Evolutionary conservation across 2,888 invertebrate species (phyloP).

Genomic region (Lathronympha strigana): DNA sequence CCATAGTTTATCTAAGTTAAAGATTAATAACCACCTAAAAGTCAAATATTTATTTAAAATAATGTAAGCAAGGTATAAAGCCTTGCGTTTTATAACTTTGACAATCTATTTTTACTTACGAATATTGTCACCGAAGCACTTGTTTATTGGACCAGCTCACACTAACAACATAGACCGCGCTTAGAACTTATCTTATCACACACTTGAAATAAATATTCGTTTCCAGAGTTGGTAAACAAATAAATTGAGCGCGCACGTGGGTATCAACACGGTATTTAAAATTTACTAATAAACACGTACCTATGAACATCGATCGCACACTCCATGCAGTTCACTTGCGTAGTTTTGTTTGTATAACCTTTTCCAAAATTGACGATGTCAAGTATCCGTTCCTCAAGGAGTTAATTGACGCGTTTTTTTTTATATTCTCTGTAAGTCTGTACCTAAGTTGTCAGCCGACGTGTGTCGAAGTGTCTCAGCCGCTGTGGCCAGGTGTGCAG

Average conservation of each 20-base stretch:
- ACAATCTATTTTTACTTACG: constrained; percentile 28
- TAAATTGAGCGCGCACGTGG: constrained; percentile 35
- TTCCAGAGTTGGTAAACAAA: constrained; percentile 39
- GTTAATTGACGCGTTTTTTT: neutral
- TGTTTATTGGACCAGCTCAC: constrained; percentile 16
- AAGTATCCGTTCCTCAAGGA: neutral
- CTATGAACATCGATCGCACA: constrained; percentile 31
- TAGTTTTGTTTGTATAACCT: constrained; percentile 14
- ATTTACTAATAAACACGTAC: constrained; percentile 31
- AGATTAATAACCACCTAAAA: no score
- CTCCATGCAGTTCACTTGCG: constrained; percentile 20
- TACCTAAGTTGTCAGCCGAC: constrained; percentile 37
- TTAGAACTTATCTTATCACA: constrained; percentile 31
- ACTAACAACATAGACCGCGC: constrained; percentile 12
- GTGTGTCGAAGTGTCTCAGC: constrained; percentile 27
- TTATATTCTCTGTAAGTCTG: neutral
- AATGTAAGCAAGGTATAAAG: no score
- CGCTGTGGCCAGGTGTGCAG: constrained; percentile 25
- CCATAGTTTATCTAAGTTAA: no score
- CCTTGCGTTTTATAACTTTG: no score
- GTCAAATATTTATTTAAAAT: no score
- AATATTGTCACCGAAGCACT: constrained; percentile 15
- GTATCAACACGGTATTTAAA: constrained; percentile 27
- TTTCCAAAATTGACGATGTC: constrained; percentile 12
- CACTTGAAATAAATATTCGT: constrained; percentile 32